A percentile compares a stretch with the other conserved stretches of the same genome.
Conservation (phyloP, 1,140 invertebrate genomes). For the Drosophila dunni region DNA sequence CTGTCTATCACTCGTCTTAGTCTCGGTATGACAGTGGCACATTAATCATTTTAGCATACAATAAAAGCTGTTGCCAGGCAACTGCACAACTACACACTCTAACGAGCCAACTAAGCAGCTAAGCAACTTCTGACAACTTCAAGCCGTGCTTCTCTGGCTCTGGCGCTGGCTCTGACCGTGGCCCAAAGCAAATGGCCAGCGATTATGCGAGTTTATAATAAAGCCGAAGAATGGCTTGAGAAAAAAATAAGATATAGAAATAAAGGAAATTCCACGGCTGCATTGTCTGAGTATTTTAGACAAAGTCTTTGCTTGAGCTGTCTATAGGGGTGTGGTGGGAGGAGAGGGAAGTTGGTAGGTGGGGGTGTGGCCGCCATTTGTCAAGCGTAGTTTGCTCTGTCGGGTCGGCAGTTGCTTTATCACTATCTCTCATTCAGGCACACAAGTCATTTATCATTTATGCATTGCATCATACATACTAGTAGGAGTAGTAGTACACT, state of each 20-base stretch:
- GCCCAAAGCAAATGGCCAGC: slow-evolving; percentile 59
- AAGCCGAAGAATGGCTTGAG: slow-evolving; percentile 41
- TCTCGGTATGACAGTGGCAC: slow-evolving; percentile 43
- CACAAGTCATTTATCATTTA: slow-evolving; percentile 80
- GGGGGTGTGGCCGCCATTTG: slow-evolving; percentile 56
- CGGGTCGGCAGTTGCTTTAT: slow-evolving; percentile 66
- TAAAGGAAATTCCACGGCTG: slow-evolving; percentile 9
- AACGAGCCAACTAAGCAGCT: slow-evolving; percentile 56
- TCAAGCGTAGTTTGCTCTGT: slow-evolving; percentile 64
- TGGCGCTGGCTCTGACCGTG: slow-evolving; percentile 4
- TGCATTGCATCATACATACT: slow-evolving; percentile 62
- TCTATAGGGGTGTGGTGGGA: background rate
- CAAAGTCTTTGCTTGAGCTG: background rate
- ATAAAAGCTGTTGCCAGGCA: slow-evolving; percentile 49
- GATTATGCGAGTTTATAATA: slow-evolving; percentile 82
- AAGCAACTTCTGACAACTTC: slow-evolving; percentile 72
- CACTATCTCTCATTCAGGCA: slow-evolving; percentile 69
- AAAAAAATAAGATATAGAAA: slow-evolving; percentile 3
- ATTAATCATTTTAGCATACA: slow-evolving; percentile 81
- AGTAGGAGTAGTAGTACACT: background rate
- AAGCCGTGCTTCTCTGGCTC: slow-evolving; percentile 10
- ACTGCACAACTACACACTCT: slow-evolving; percentile 35
- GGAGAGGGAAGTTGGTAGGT: background rate
- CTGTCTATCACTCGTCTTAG: slow-evolving; percentile 1
- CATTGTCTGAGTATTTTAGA: slow-evolving; percentile 29